Evolutionary conservation across 1,140 invertebrate species (phyloP), one percentile per base, ranked within the genome.

Genomic region (Rhagoletis pomonella): DNA sequence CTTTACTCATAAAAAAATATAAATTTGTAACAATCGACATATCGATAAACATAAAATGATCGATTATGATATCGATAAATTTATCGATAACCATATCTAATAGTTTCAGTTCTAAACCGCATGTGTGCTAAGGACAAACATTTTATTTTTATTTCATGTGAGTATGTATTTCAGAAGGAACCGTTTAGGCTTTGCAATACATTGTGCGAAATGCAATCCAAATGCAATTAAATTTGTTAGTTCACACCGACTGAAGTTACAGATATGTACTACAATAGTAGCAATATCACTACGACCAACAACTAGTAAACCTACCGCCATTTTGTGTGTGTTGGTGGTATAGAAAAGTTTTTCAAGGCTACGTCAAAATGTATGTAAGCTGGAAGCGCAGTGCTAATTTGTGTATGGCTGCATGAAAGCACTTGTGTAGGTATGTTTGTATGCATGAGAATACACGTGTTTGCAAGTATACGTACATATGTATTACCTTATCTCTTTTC

Each of bases 171-270:
- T 10, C 5, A 55, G 10, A 7, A 55, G 10, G 10, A 55, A 55
- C 1, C 50, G 3, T 10, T 55, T 55, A 55, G 29, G 29, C 29
- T 29, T 29, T 29, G 29, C 29, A 29, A 47, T 39, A 67, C 39
- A 73, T 39, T 44, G 44, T 3, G 50, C n/a, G 50, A 9, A 55
- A 17, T 19, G 81, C 81, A 85, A 85, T 47, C n/a, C n/a, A 9
- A 55, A 17, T 19, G 81, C 81, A 85, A 85, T 47, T 64, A 86
- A 86, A 64, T 60, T 50, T 64, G 59, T 64, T 59, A 86, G 65
- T 86, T 86, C 85, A 50, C 85, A 65, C 29, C 85, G 44, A 42
- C 3, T 29, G n/a, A 55, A 19, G 12, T 58, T 58, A 85, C 50
- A 12, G 7, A 50, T 12, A 4, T 42, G 4, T 3, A 73, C 39